Evolutionary conservation across 2,797 vertebrate genomes (phyloP).

Genomic region (Esox lucius): DNA sequence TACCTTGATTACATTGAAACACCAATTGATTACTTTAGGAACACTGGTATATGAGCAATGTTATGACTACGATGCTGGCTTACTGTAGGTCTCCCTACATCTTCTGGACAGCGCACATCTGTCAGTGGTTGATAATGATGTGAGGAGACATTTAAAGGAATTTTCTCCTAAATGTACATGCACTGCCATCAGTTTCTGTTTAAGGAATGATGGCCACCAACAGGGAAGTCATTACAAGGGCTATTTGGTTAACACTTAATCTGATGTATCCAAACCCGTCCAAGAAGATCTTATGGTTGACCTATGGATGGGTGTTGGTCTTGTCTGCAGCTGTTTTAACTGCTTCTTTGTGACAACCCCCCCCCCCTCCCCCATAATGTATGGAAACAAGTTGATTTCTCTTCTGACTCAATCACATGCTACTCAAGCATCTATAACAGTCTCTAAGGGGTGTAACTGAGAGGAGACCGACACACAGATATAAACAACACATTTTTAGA

Average conservation of each 20-base stretch:
- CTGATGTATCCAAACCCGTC: neutral
- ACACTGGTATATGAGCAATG: conserved; percentile 10
- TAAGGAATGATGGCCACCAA: conserved; percentile 28
- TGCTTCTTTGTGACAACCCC: neutral
- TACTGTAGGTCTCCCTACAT: conserved; percentile 17
- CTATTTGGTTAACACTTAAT: neutral
- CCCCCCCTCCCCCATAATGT: too few relatives aligned
- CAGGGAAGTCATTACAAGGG: neutral
- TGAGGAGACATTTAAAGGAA: conserved; percentile 25
- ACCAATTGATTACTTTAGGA: neutral
- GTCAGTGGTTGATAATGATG: conserved; percentile 29
- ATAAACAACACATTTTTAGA: too few relatives aligned
- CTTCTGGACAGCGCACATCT: conserved; percentile 32
- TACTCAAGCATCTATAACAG: neutral
- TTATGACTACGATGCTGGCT: conserved; percentile 26
- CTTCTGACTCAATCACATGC: neutral
- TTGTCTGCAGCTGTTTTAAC: neutral
- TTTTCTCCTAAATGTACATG: conserved; percentile 12
- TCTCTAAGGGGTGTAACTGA: neutral
- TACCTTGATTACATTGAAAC: too few relatives aligned
- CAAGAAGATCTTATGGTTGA: neutral
- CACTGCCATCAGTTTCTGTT: conserved; percentile 23
- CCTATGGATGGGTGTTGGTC: neutral
- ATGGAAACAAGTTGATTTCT: neutral
- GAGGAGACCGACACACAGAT: too few relatives aligned